Evolutionary conservation across 2,888 invertebrate genomes (phyloP).

Genomic region (Andrena minutula): DNA sequence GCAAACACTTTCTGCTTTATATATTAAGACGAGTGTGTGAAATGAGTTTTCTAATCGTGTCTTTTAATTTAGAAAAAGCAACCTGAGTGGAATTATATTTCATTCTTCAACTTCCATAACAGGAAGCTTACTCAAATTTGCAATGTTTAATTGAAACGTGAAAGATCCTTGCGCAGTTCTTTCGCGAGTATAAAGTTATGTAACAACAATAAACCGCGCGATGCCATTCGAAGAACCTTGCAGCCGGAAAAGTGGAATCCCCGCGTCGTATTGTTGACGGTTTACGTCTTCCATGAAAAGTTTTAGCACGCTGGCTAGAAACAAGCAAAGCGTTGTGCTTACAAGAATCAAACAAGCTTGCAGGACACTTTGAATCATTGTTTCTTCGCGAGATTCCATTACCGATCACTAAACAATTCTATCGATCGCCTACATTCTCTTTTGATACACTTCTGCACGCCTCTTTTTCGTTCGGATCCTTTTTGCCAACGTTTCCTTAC

Average conservation of each 20-base stretch:
- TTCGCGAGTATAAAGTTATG: background rate
- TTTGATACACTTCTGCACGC: background rate
- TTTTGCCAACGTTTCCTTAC: background rate
- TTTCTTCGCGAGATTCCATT: background rate
- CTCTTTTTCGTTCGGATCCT: background rate
- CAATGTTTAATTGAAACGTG: background rate
- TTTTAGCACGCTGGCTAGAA: background rate
- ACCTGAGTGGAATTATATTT: no score
- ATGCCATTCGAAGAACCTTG: background rate
- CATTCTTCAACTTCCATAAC: no score
- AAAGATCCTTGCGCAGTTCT: background rate
- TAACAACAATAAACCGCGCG: background rate
- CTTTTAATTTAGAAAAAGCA: background rate
- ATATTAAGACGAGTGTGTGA: no score
- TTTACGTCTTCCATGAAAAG: background rate
- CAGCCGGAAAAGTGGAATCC: background rate
- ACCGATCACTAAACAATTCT: background rate
- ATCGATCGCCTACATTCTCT: background rate
- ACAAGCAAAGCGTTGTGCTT: background rate
- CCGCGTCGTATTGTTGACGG: background rate
- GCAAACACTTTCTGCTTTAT: no score
- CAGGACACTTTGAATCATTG: constrained; percentile 18
- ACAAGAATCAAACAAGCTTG: background rate
- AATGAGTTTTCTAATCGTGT: no score
- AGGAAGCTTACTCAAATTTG: background rate